Evolutionary conservation across 2,113 vertebrate genomes (phyloP), one percentile per base, ranked within the genome.

Genomic region (Pygathrix nemaeus): DNA sequence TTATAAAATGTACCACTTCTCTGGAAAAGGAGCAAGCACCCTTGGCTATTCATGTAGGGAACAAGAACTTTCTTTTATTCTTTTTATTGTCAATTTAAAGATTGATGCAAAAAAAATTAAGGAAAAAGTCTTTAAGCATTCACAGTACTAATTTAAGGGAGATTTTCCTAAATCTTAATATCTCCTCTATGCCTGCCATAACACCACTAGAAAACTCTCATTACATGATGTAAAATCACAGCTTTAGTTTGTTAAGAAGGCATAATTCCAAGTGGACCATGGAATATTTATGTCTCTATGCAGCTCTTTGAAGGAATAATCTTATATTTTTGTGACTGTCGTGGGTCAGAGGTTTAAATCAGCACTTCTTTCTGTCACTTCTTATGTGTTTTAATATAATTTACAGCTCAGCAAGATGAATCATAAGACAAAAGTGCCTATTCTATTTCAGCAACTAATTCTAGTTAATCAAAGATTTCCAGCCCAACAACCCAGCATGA

Each of bases 391-490:
- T 98, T 98, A 98, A 97, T 97, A 96, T 98, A 99, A 99, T 99
- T 98, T 98, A 99, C 97, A 98, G 98, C 98, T 98, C 98, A 98
- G 98, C 97, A 98, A 99, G 98, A 98, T 97, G 95, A 98, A 97
- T 98, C 98, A 98, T 98, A 98, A 99, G 99, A 99, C 98, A 98
- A 98, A 99, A 99, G 98, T 98, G 97, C 98, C 99, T 98, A 98
- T 99, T 98, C 99, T 99, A 98, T 98, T 99, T 98, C 97, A 97
- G 98, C 97, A 98, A 99, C 98, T 98, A 98, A 99, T 99, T 98
- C 98, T 97, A 98, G 97, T 98, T 99, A 98, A 99, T 99, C 98
- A 99, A 99, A 99, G 98, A 98, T 98, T 98, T 98, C 98, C 97
- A 98, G 98, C 98, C 98, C 98, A 99, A 99, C 98, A 98, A 98